Conservation (phyloP, 2,888 invertebrate genomes). For the Drosophila niveifrons region DNA sequence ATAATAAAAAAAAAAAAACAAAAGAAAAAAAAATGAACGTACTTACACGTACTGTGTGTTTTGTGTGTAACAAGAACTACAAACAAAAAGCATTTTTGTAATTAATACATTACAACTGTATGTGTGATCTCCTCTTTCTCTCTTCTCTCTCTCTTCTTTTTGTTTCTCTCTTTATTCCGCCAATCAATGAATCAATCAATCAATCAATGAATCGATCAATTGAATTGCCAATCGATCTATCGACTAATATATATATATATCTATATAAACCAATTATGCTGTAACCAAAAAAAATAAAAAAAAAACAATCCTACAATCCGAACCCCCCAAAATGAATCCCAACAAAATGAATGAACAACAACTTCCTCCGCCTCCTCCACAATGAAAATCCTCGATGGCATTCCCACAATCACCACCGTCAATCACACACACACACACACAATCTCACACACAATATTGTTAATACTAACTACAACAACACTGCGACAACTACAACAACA, state of each 20-base stretch:
- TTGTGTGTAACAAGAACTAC: constrained; percentile 70
- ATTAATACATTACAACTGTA: constrained; percentile 80
- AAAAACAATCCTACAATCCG: constrained; percentile 41
- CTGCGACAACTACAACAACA: constrained; percentile 42
- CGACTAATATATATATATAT: constrained; percentile 11
- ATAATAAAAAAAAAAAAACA: neutral
- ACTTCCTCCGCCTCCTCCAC: constrained; percentile 1
- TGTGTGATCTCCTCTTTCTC: constrained; percentile 80
- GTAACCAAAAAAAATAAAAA: constrained; percentile 7
- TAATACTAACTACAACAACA: constrained; percentile 30
- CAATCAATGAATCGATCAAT: constrained; percentile 7
- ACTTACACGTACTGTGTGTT: constrained; percentile 73
- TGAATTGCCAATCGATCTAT: constrained; percentile 42
- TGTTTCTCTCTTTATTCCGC: constrained; percentile 78
- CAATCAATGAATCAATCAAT: constrained; percentile 22
- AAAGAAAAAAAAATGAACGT: constrained; percentile 23
- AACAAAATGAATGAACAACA: constrained; percentile 18
- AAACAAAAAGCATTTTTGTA: constrained; percentile 70
- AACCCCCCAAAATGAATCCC: neutral
- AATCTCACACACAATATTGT: constrained; percentile 25
- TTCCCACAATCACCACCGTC: constrained; percentile 28
- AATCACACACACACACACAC: constrained; percentile 27
- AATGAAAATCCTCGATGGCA: constrained; percentile 17
- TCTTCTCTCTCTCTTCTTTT: constrained; percentile 80
- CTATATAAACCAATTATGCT: constrained; percentile 9